phyloP scores from a whole-genome alignment of 2,888 invertebrate genomes.

The Salticus scenicus region DNA sequence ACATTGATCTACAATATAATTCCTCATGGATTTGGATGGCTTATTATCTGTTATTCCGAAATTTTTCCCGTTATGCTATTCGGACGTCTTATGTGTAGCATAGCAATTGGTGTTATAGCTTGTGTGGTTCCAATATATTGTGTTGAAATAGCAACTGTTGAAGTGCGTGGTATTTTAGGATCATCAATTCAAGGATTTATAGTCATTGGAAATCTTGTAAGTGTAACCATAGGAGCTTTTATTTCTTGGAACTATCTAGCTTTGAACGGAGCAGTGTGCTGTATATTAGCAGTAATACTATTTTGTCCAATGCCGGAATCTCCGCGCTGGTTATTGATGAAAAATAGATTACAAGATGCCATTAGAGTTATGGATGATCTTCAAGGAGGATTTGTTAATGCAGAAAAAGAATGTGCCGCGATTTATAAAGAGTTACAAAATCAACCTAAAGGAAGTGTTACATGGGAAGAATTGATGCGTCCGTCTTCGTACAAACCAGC shows the following conservation, averaged over 20 bases:
- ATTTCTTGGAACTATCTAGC: slow-evolving; percentile 89
- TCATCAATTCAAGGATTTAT: slow-evolving; percentile 91
- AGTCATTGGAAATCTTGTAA: slow-evolving; percentile 86
- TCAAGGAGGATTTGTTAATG: slow-evolving; percentile 85
- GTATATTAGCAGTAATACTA: slow-evolving; percentile 79
- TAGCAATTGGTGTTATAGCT: slow-evolving; percentile 90
- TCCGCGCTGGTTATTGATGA: slow-evolving; percentile 80
- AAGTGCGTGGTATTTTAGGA: slow-evolving; percentile 92
- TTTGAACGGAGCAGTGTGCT: slow-evolving; percentile 81
- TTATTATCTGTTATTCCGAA: slow-evolving; percentile 85
- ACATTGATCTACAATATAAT: slow-evolving; percentile 83
- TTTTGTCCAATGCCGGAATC: slow-evolving; percentile 93
- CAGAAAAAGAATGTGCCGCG: slow-evolving; percentile 82
- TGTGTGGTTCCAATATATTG: slow-evolving; percentile 92
- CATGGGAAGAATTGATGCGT: slow-evolving; percentile 82
- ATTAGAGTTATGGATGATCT: slow-evolving; percentile 87
- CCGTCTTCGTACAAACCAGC: slow-evolving; percentile 85
- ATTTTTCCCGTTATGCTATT: slow-evolving; percentile 84
- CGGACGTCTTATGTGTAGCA: slow-evolving; percentile 88
- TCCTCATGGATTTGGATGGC: slow-evolving; percentile 85
- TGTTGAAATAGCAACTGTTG: slow-evolving; percentile 93
- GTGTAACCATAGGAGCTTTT: slow-evolving; percentile 85
- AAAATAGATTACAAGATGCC: slow-evolving; percentile 81
- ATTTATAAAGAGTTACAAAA: slow-evolving; percentile 75
- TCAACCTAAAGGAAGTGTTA: slow-evolving; percentile 78